Base-by-base conservation (phyloP, 2,888 invertebrate species). In the Eilema sororculum region DNA sequence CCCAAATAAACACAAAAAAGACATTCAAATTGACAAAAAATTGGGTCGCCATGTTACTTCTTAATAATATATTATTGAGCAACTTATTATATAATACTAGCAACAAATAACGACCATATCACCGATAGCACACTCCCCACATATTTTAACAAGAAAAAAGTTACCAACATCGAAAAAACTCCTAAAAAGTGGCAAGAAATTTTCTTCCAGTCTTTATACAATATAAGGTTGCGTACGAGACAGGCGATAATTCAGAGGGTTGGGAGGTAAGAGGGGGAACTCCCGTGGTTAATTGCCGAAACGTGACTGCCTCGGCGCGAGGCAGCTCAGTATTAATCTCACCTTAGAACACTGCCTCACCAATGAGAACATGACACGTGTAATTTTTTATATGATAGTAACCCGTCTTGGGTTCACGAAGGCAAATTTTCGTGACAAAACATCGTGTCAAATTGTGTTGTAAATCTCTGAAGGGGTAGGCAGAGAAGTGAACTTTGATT, bases 211-310 rank as follows among this genome's bases (percentile, higher is more conserved):
- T 64, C 65, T 65, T 74, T 72, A 68, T 65, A 65, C 62, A 58
- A 56, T 52, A 65, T 65, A 46, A 68, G 30, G 28, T n/a, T 56
- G 33, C 72, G 72, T 76, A 79, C 74, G 73, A 65, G 73, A 37
- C 28, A 63, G 65, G 65, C 74, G 58, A 78, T 84, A 81, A 84
- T 77, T 84, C 76, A 78, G 68, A 64, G 58, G 64, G 68, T 62
- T 13, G 20, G 6, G 13, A 13, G 33, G 66, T 4, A 20, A 1
- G 46, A 3, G 52, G 3, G 52, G 52, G 52, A 9, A 3, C 24
- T 65, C 61, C 33, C 69, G 68, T 81, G 79, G 76, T 84, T 87
- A 87, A 87, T 87, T 87, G 85, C 78, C 74, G 69, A 78, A 81
- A 86, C 86, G 87, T 87, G 86, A 81, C 73, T 72, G 68, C 69